Evolutionary conservation across 1,140 invertebrate genomes (phyloP), one percentile per base, ranked within the genome.

Genomic region (Ostrea edulis): DNA sequence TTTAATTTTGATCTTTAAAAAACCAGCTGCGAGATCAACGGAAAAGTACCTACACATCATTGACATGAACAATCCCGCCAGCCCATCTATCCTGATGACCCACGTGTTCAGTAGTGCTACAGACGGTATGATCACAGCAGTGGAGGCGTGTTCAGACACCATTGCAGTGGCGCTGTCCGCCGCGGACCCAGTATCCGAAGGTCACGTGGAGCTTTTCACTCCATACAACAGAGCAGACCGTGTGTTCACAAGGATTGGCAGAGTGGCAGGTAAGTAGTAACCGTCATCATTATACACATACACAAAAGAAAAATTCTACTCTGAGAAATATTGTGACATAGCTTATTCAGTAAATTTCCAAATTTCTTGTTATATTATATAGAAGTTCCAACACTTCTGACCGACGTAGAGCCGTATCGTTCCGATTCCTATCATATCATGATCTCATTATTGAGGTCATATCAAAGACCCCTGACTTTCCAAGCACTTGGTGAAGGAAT

Each of bases 91-190:
- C 20, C 22, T 65, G 5, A 85, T 71, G 52, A 85, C 87, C 2
- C 82, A 88, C 44, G n/a, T 44, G 54, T 88, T 88, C 44, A 58
- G 85, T 53, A 54, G 52, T 20, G 20, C 8, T 44, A 62, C 58
- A 8, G 87, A 88, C 22, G 87, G 83, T 1, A 68, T 71, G 22
- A 82, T 88, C 11, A 88, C 87, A 29, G 68, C 84, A 51, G 84
- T 88, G 8, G 35, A 54, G 25, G 65, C 51, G 25, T 88, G 87
- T 25, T 8, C 62, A 77, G 87, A 88, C 54, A 88, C 65, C 20
- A 22, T 88, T n/a, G 87, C 87, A 29, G 84, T 88, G 8, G 35
- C 87, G 0, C 55, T 88, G 20, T 29, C 54, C 1, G 71, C 54
- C 17, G 77, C 84, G 3, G 55, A 44, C 17, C 53, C 20, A n/a